These are phyloP conservation scores for Miichthys miiuy DNA, from an alignment of 2,797 vertebrate species.

Conservation along the genomic window DNA sequence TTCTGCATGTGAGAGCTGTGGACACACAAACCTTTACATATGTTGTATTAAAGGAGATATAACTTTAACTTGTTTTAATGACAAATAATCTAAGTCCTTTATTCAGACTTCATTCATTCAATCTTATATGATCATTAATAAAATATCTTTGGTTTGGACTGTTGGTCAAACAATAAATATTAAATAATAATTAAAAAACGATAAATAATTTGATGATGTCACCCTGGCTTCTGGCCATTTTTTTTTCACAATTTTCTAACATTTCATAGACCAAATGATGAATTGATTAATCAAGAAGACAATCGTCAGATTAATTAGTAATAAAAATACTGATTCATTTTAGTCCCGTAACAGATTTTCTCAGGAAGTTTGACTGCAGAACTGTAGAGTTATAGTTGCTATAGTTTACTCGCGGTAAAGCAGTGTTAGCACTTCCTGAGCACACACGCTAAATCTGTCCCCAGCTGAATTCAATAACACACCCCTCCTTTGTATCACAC, in stretches of 20 bases:
- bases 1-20: conserved; percentile 19
- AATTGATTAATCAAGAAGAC: neutral
- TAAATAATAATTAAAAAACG: neutral
- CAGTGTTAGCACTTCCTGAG: conserved; percentile 7
- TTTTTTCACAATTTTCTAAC: neutral
- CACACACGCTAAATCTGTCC: conserved; percentile 31
- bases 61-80: neutral
- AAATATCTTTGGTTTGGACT: neutral
- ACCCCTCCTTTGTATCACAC: conserved; percentile 50
- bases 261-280: neutral
- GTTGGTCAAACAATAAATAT: neutral
- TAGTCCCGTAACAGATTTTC: neutral
- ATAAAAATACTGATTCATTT: neutral
- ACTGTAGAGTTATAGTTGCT: neutral
- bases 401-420: neutral
- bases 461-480: conserved; percentile 42
- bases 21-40: neutral
- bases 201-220: neutral
- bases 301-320: neutral
- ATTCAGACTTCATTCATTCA: neutral
- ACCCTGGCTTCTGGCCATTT: neutral
- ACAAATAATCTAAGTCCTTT: neutral
- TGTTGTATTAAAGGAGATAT: neutral
- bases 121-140: neutral
- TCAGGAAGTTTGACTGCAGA: neutral